phyloP scores from a whole-genome alignment of 2,797 vertebrate species.

The Melanotaenia boesemani region DNA sequence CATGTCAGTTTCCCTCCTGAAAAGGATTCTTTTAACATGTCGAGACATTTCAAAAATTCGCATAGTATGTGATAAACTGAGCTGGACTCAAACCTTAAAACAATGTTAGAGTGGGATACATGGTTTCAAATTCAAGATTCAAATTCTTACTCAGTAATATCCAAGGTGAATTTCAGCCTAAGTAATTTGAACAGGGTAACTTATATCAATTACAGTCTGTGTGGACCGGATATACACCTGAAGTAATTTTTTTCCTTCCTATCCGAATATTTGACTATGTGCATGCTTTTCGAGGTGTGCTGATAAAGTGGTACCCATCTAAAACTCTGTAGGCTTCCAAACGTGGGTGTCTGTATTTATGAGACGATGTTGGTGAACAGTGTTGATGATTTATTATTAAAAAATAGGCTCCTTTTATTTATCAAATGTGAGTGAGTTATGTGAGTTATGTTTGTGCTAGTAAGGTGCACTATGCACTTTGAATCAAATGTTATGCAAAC shows the following conservation, averaged over 20 bases:
- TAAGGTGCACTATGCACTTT: background rate
- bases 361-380: slow-evolving; percentile 24
- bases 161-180: slow-evolving; percentile 3
- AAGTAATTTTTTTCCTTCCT: slow-evolving; percentile 16
- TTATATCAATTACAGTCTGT: slow-evolving; percentile 20
- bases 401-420: slow-evolving; percentile 21
- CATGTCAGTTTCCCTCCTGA: slow-evolving; percentile 5
- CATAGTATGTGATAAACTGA: slow-evolving; percentile 29
- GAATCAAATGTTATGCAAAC: no score
- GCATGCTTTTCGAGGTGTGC: slow-evolving; percentile 36
- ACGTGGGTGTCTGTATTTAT: slow-evolving; percentile 47
- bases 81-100: slow-evolving; percentile 66
- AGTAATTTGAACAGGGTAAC: slow-evolving; percentile 23
- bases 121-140: slow-evolving; percentile 17
- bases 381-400: slow-evolving; percentile 2
- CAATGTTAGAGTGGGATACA: background rate
- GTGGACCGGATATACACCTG: background rate
- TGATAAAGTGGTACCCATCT: slow-evolving; percentile 46
- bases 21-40: slow-evolving; percentile 1
- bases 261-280: slow-evolving; percentile 32
- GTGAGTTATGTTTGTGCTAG: background rate
- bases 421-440: background rate
- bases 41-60: slow-evolving; percentile 8
- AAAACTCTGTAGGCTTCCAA: slow-evolving; percentile 20
- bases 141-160: background rate